These are phyloP conservation scores for Pipistrellus pipistrellus DNA, from an alignment of 2,797 vertebrate species.

Conservation along the genomic window DNA sequence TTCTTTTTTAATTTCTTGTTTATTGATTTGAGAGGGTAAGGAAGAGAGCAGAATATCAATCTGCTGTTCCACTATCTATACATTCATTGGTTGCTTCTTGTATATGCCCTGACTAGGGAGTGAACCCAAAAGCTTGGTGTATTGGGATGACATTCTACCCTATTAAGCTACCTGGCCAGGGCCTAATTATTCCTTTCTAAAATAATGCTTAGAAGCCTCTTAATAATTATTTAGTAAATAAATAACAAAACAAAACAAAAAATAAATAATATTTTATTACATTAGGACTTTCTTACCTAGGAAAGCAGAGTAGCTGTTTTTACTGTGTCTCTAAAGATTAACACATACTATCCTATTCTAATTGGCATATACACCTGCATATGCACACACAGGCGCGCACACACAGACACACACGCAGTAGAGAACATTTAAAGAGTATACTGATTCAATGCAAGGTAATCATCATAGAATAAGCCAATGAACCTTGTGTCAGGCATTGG, in stretches of 20 bases:
- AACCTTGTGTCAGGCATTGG: background rate
- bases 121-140: background rate
- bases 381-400: background rate
- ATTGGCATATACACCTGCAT: background rate
- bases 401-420: background rate
- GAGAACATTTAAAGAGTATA: background rate
- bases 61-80: background rate
- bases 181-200: conserved; percentile 59
- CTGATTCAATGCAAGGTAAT: background rate
- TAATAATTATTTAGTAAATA: conserved; percentile 38
- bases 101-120: background rate
- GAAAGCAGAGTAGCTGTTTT: conserved; percentile 43
- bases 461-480: background rate
- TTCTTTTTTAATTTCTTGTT: background rate
- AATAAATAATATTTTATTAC: conserved; percentile 45
- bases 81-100: background rate
- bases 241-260: conserved; percentile 4
- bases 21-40: background rate
- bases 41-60: background rate
- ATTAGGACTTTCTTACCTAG: conserved; percentile 13
- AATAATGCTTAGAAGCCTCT: conserved; percentile 51
- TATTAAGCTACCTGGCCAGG: background rate
- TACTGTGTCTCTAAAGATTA: conserved; percentile 9
- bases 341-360: background rate
- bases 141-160: background rate